Evolutionary conservation across 2,888 invertebrate genomes (phyloP).

Genomic region (Timema cristinae): DNA sequence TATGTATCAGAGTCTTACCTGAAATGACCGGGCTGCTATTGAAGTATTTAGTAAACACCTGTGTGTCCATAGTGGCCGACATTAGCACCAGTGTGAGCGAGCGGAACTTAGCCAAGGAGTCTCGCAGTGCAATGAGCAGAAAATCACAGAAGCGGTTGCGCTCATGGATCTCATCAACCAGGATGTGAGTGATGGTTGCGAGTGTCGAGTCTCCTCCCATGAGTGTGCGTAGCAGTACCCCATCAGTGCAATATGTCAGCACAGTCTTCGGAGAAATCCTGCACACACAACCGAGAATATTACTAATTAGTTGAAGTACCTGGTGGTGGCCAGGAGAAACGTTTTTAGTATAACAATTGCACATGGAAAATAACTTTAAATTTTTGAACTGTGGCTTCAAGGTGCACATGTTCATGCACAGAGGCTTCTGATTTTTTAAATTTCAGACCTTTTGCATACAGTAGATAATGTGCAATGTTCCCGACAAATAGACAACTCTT

Average conservation of each 20-base stretch:
- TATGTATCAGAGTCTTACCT: conserved; percentile 38
- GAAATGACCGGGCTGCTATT: conserved; percentile 68
- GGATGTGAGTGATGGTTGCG: conserved; percentile 74
- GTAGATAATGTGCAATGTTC: no score
- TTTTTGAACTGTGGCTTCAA: no score
- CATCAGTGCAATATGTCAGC: conserved; percentile 88
- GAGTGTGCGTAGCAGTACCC: conserved; percentile 80
- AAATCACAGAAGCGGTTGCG: conserved; percentile 83
- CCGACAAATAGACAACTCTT: no score
- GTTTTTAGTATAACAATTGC: no score
- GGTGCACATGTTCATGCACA: no score
- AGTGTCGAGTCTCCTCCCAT: conserved; percentile 73
- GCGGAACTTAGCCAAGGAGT: conserved; percentile 64
- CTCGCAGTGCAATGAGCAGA: conserved; percentile 77
- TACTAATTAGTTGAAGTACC: no score
- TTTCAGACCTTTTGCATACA: no score
- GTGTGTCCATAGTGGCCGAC: conserved; percentile 90
- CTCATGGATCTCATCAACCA: conserved; percentile 95
- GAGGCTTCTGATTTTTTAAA: no score
- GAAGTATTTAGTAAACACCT: conserved; percentile 81
- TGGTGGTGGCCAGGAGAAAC: no score
- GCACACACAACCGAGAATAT: conserved; percentile 22
- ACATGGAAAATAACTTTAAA: no score
- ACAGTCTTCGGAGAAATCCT: conserved; percentile 74
- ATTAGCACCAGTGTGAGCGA: conserved; percentile 82